Base-by-base conservation (phyloP, 2,888 invertebrate species). In the Ellobium chinense region DNA sequence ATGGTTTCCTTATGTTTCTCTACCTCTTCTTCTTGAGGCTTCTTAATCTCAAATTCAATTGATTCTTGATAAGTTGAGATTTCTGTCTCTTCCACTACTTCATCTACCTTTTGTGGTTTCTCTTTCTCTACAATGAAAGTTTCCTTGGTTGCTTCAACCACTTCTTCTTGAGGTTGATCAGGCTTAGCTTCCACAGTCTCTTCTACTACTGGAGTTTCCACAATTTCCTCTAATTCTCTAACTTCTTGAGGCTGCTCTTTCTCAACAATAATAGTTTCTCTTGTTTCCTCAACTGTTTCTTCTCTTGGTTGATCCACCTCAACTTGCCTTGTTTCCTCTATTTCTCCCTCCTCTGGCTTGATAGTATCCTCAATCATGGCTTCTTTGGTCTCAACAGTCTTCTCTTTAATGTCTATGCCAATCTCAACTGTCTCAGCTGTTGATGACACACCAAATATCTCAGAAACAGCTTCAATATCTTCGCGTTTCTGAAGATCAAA, bases 31-130 rank as follows among this genome's bases (percentile, higher is more conserved):
- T 84, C 80, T 36, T 46, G 34, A n/a, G 82, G 80, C 29, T 81
- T 62, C 65, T 81, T 60, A 21, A 34, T 27, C 24, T 75, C 65
- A 27, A 72, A 46, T 65, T 82, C 82, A 24, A 60, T 56, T 7
- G 34, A 24, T 0, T 82, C 82, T 36, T 68, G 58, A 24, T 75
- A 27, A 12, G 27, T n/a, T 4, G 63, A 34, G 9, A 54, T 37
- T 21, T 58, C 76, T 5, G 65, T 66, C 7, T 24, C 31, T 58
- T 82, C 82, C 31, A 76, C n/a, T 0, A 36, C 9, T 0, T 83
- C 77, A 62, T 87, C 85, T 46, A 85, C 85, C 81, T 87, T 85
- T 34, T 85, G 79, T 12, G 85, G 74, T 29, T 84, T 82, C 46
- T 85, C 83, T 34, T 81, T 82, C 54, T 86, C 86, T 21, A 85